phyloP scores from a whole-genome alignment of 2,888 invertebrate genomes.

The Drosophila koepferae region DNA sequence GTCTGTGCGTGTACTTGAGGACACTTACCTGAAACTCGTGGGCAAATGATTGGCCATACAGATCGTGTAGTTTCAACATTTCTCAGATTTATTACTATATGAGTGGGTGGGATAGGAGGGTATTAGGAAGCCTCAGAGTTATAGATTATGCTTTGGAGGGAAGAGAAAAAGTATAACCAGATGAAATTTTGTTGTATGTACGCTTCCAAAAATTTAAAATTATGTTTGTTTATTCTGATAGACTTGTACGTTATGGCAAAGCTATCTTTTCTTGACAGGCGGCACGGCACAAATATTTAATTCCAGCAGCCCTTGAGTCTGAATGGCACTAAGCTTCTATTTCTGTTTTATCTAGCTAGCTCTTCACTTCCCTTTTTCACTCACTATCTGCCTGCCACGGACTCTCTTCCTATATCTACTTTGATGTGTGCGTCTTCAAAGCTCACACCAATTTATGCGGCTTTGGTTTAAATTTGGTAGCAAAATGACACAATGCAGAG shows the following conservation, averaged over 20 bases:
- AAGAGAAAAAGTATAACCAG: constrained; percentile 21
- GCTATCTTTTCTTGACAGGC: constrained; percentile 6
- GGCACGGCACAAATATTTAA: background rate
- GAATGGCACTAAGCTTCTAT: background rate
- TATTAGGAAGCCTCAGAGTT: constrained; percentile 18
- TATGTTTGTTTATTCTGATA: constrained; percentile 17
- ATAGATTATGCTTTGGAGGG: constrained; percentile 18
- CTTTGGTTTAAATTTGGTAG: background rate
- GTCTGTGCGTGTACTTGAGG: background rate
- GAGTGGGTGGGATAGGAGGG: constrained; percentile 5
- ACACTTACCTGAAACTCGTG: constrained; percentile 51
- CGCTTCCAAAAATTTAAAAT: constrained; percentile 29
- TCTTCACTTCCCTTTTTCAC: background rate
- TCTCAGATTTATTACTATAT: background rate
- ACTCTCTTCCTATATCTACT: too few species aligned
- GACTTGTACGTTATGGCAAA: constrained; percentile 10
- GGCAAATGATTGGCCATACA: constrained; percentile 45
- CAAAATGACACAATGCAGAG: background rate
- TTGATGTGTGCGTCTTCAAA: background rate
- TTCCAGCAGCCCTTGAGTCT: constrained; percentile 8
- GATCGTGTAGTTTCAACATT: constrained; percentile 42
- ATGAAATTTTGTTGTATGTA: constrained; percentile 28
- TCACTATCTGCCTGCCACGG: too few species aligned
- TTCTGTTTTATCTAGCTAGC: background rate
- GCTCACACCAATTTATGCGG: background rate